Evolutionary conservation across 92 coral and sea anemone species (phyloP).

Genomic region (Porites rus): DNA sequence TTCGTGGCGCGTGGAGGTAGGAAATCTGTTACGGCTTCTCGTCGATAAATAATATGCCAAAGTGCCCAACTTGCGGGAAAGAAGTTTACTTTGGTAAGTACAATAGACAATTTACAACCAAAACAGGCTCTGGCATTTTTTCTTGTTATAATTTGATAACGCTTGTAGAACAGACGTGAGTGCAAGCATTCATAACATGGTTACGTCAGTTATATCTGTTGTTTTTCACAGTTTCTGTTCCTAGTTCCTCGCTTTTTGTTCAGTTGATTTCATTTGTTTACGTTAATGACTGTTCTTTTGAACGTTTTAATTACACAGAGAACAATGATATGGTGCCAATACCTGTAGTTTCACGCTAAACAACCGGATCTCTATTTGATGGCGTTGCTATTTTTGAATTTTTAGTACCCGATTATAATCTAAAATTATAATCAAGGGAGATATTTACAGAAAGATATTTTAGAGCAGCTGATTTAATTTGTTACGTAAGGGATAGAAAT

Average conservation of each 20-base stretch:
- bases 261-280: conserved; percentile 18
- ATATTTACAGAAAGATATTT: neutral
- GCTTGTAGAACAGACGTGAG: neutral
- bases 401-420: neutral
- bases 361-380: neutral
- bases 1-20: neutral
- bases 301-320: neutral
- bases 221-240: neutral
- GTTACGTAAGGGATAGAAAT: neutral
- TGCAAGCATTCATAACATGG: neutral
- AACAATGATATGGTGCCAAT: neutral
- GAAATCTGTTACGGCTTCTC: neutral
- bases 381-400: neutral
- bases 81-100: conserved; percentile 68
- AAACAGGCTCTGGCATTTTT: neutral
- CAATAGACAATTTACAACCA: neutral
- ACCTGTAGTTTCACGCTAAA: neutral
- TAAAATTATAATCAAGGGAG: neutral
- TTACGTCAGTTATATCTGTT: neutral
- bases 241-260: neutral
- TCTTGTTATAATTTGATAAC: neutral
- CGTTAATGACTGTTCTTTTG: neutral
- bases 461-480: neutral
- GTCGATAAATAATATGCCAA: conserved; percentile 17
- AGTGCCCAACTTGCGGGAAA: conserved; percentile 58